These are phyloP conservation scores for Actinostola sp. DNA, from an alignment of 92 coral and sea anemone species.

Conservation along the genomic window DNA sequence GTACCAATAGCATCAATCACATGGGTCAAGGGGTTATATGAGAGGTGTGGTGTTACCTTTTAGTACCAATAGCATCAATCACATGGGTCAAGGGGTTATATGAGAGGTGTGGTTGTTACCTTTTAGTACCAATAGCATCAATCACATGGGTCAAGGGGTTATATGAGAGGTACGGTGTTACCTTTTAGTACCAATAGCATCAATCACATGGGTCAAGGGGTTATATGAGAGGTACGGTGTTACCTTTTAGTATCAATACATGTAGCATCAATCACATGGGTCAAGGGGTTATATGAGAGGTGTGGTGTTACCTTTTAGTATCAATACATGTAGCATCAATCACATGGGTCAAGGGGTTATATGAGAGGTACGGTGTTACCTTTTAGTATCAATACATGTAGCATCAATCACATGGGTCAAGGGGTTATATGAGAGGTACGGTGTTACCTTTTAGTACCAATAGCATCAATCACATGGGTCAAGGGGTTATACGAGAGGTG, in stretches of 20 bases:
- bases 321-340: conserved; percentile 99
- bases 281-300: too few species aligned
- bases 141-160: too few species aligned
- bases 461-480: conserved; percentile 99
- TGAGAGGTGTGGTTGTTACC: conserved; percentile 60
- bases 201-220: too few species aligned
- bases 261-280: conserved; percentile 99
- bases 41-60: conserved; percentile 70
- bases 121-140: conserved; percentile 98
- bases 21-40: too few species aligned
- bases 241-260: conserved; percentile 99
- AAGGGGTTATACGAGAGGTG: too few species aligned
- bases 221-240: too few species aligned
- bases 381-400: conserved; percentile 96
- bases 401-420: conserved; percentile 99
- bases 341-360: too few species aligned
- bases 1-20: conserved; percentile 99
- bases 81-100: too few species aligned
- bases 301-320: conserved; percentile 78
- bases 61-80: conserved; percentile 98
- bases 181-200: conserved; percentile 99
- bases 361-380: conserved; percentile 58
- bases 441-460: conserved; percentile 92
- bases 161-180: conserved; percentile 13
- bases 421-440: too few species aligned